phyloP scores from a whole-genome alignment of 1,140 invertebrate species.

The Pristionchus pacificus region DNA sequence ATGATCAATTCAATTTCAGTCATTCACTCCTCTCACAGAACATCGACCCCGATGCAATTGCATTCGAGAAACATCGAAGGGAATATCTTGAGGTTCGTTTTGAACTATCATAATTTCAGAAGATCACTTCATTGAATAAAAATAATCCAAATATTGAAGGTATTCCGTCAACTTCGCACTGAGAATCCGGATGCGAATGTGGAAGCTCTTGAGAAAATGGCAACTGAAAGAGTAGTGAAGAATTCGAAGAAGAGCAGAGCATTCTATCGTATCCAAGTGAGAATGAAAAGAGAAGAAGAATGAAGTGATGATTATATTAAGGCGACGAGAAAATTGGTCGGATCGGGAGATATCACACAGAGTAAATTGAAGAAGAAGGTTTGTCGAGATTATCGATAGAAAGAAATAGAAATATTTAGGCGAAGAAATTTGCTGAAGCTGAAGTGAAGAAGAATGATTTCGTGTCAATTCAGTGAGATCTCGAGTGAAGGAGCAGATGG shows the following conservation, averaged over 20 bases:
- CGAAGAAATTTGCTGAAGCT: not conserved
- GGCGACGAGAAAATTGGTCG: slow-evolving; percentile 90
- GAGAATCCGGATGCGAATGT: slow-evolving; percentile 79
- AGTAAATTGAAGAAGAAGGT: slow-evolving; percentile 57
- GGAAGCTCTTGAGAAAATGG: slow-evolving; percentile 84
- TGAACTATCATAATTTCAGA: too few relatives aligned
- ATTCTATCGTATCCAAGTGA: slow-evolving; percentile 80
- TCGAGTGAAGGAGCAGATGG: not conserved
- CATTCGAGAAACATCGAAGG: slow-evolving; percentile 79
- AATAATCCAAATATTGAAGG: too few relatives aligned
- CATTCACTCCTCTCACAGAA: slow-evolving; percentile 34
- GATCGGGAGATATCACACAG: slow-evolving; percentile 74
- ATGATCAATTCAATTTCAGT: too few relatives aligned
- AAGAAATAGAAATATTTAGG: too few relatives aligned
- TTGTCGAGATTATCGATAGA: too few relatives aligned
- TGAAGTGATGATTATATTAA: slow-evolving; percentile 56
- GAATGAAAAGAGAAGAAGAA: not conserved
- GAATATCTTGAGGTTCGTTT: slow-evolving; percentile 77
- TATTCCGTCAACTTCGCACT: slow-evolving; percentile 72
- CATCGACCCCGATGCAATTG: slow-evolving; percentile 41
- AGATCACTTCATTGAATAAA: too few relatives aligned
- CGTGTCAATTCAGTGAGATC: not conserved
- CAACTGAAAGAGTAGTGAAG: slow-evolving; percentile 83
- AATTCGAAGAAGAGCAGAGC: slow-evolving; percentile 89
- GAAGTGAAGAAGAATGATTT: not conserved